Percentiles rank a stretch among this genome's conserved stretches.
phyloP scores from a whole-genome alignment of 92 coral and sea anemone species.

The Meandrina meandrites region DNA sequence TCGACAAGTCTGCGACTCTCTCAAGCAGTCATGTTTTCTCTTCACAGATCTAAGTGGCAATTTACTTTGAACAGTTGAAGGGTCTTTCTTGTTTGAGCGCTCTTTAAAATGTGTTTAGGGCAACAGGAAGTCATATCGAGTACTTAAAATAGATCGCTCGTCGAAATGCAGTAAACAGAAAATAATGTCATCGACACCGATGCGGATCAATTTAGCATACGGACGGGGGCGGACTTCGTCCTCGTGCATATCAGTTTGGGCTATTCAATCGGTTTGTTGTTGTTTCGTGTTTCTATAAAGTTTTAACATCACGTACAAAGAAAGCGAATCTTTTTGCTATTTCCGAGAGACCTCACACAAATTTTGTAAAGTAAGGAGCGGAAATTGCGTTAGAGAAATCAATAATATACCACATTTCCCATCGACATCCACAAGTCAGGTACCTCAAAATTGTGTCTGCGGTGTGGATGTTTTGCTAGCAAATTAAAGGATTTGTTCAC shows the following conservation, averaged over 20 bases:
- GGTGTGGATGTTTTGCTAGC: conserved; percentile 11
- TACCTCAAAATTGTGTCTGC: not conserved
- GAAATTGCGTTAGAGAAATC: conserved; percentile 23
- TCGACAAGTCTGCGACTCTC: not conserved
- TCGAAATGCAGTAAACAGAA: not conserved
- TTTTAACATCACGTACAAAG: conserved; percentile 32
- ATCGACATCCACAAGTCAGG: not conserved
- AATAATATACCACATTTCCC: not conserved
- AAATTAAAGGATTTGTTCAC: not conserved
- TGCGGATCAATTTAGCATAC: not conserved
- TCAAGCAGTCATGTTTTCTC: not conserved
- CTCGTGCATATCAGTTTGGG: not conserved
- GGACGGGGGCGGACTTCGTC: not conserved
- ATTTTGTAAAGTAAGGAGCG: not conserved
- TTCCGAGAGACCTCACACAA: conserved; percentile 36
- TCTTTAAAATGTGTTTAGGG: not conserved
- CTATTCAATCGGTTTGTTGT: not conserved
- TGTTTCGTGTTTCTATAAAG: not conserved
- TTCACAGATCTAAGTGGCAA: conserved; percentile 9
- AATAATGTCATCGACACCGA: not conserved
- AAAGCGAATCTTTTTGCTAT: not conserved
- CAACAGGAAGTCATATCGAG: not conserved
- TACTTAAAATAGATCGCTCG: not conserved
- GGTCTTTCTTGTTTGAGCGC: not conserved
- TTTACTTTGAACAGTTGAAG: not conserved